These are phyloP conservation scores for Buceros bicornis DNA, from an alignment of 2,797 vertebrate species.

Conservation along the genomic window DNA sequence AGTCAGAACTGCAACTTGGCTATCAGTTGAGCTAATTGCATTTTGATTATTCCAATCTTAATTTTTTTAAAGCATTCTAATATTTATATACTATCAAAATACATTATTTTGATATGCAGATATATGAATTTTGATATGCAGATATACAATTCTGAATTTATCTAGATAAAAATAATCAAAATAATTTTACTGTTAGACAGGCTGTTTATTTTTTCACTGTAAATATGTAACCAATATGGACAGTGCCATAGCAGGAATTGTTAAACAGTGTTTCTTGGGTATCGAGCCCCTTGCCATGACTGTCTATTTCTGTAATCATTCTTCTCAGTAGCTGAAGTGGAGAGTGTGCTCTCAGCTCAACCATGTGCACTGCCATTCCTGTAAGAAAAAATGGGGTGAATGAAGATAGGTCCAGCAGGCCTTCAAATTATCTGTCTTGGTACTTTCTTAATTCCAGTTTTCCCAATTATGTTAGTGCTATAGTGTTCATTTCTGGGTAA, in stretches of 20 bases:
- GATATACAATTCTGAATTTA: not conserved
- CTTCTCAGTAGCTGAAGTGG: not conserved
- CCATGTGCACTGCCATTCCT: not conserved
- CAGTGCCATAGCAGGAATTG: not conserved
- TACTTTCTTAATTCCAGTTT: not conserved
- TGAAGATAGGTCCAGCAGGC: not conserved
- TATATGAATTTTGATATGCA: not conserved
- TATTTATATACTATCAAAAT: not conserved
- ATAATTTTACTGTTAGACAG: not conserved
- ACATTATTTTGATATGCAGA: not conserved
- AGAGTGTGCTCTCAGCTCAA: not conserved
- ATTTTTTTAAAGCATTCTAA: not conserved
- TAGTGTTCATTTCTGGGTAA: not conserved
- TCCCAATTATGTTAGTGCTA: accelerated
- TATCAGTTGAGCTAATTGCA: not conserved
- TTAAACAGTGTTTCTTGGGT: not conserved
- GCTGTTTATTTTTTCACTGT: not conserved
- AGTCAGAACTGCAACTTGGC: not conserved
- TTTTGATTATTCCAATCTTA: not conserved
- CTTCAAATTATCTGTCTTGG: not conserved
- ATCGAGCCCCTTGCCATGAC: not conserved
- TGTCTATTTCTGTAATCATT: not conserved
- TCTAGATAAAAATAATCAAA: not conserved
- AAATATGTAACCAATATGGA: not conserved
- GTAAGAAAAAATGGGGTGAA: not conserved